Base-by-base conservation (phyloP, 1,140 invertebrate genomes). In the Globodera ellingtonae region DNA sequence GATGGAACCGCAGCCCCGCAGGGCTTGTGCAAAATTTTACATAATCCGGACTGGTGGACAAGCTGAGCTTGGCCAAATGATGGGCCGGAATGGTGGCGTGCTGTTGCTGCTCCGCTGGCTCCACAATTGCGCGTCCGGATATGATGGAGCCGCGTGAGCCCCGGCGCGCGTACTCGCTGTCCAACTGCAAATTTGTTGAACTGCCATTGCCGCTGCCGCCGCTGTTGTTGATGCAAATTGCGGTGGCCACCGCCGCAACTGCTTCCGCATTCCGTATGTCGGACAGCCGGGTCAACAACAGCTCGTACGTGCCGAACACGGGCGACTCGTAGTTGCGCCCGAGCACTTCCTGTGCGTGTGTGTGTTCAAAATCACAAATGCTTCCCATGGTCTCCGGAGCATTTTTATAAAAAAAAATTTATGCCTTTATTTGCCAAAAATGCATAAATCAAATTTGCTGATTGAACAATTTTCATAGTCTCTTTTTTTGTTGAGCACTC, bases 121-220 rank as follows among this genome's bases (percentile, higher is more conserved):
- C 88, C 6, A 88, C 85, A 67, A 85, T 86, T 13, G 86, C 87
- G 70, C 86, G 88, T 44, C 87, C 87, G 66, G 89, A 89, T 8
- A 89, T 66, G 73, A 88, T 88, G 8, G 88, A 89, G 21, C 87
- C 87, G 59, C 87, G 81, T n/a, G 87, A 88, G 18, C 87, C 87
- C 8, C 87, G 69, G 73, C 87, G 52, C 44, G 84, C 74, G 18
- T 82, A 79, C 35, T 89, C 87, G 67, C 72, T 84, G 10, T 86
- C 86, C 56, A 75, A 24, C 24, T 62, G 66, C 66, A 84, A 48
- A 21, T 77, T 77, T n/a, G 21, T 81, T 9, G n/a, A 6, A 18
- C 81, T 46, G 21, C 79, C 70, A 44, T 21, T 8, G 44, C n/a
- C 47, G 62, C 44, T 78, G 59, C 56, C 24, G 24, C 21, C 48